Evolutionary conservation across 92 coral and sea anemone genomes (phyloP).

Genomic region (Paramuricea clavata): DNA sequence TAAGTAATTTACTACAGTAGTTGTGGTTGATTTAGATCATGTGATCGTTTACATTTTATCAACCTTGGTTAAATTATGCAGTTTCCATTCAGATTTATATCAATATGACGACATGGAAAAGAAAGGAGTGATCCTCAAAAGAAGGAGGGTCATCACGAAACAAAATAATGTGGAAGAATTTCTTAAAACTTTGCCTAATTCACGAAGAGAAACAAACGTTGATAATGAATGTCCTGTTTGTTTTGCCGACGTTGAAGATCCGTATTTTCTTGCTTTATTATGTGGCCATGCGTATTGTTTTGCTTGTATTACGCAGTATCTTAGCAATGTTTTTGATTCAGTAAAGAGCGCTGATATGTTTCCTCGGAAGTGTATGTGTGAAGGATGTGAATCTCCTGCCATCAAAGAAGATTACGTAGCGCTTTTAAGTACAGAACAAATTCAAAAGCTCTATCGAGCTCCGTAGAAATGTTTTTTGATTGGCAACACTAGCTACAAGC

Average conservation of each 20-base stretch:
- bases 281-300: constrained; percentile 91
- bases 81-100: too few species aligned
- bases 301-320: constrained; percentile 68
- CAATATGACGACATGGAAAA: too few species aligned
- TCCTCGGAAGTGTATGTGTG: constrained; percentile 78
- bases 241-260: constrained; percentile 54
- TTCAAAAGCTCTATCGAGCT: constrained; percentile 40
- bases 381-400: constrained; percentile 68
- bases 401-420: constrained; percentile 69
- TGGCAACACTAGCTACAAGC: constrained; percentile 30
- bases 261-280: constrained; percentile 76
- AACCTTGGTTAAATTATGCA: too few species aligned
- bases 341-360: constrained; percentile 66
- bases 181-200: neutral
- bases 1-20: too few species aligned
- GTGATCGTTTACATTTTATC: too few species aligned
- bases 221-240: constrained; percentile 81
- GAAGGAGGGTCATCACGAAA: too few species aligned
- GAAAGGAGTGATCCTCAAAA: too few species aligned
- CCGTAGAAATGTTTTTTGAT: constrained; percentile 35
- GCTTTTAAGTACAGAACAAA: constrained; percentile 56
- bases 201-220: neutral
- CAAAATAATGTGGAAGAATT: too few species aligned
- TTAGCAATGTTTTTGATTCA: constrained; percentile 20
- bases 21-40: too few species aligned